Evolutionary conservation across 1,140 invertebrate genomes (phyloP).

Genomic region (Tetragnatha versicolor): DNA sequence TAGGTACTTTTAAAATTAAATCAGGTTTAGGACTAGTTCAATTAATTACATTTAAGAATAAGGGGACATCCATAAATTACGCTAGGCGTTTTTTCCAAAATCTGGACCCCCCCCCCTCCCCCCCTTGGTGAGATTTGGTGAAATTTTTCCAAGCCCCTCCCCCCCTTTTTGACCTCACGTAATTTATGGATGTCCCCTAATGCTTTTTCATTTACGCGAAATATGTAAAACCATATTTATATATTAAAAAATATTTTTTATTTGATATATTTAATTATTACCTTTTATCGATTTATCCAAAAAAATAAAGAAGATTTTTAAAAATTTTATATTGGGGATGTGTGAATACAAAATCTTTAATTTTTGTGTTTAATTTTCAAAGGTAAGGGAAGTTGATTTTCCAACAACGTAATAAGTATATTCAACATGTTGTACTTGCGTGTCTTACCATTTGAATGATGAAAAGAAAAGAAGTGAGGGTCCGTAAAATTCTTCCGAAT

Average conservation of each 20-base stretch:
- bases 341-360: too few species aligned
- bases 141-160: too few species aligned
- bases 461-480: conserved; percentile 77
- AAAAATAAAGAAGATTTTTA: neutral
- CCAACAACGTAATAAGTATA: neutral
- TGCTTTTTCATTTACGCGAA: too few species aligned
- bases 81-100: neutral
- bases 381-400: neutral
- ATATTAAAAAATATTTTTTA: too few species aligned
- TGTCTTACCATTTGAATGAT: conserved; percentile 77
- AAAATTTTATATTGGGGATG: neutral
- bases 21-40: neutral
- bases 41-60: neutral
- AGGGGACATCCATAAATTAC: neutral
- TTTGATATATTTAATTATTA: neutral
- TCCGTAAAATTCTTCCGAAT: conserved; percentile 74
- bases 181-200: too few species aligned
- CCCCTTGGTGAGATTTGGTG: too few species aligned
- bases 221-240: too few species aligned
- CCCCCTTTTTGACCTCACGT: too few species aligned
- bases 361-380: too few species aligned
- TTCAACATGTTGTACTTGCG: too few species aligned
- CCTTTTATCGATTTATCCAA: neutral
- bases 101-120: neutral
- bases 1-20: neutral